Conservation (phyloP, 2,797 vertebrate genomes). For the Malurus splendens region DNA sequence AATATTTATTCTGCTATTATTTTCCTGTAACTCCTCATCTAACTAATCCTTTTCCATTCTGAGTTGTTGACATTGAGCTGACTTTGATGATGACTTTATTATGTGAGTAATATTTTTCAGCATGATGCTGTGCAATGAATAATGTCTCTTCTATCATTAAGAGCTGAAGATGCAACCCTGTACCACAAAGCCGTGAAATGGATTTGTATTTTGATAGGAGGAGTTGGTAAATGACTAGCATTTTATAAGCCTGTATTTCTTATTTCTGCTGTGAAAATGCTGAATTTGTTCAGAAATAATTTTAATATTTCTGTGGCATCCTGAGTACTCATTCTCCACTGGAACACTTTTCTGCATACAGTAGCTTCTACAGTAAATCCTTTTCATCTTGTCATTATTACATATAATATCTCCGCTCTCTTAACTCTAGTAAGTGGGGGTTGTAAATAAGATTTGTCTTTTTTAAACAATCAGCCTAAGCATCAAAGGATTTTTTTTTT, state of each 20-base stretch:
- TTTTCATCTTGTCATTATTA: background rate
- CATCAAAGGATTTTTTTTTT: background rate
- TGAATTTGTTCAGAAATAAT: background rate
- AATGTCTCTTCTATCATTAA: background rate
- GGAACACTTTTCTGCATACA: background rate
- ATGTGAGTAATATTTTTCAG: background rate
- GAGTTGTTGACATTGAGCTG: background rate
- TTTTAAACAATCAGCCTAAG: background rate
- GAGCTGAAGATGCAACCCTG: background rate
- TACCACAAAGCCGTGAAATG: background rate
- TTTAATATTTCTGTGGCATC: background rate
- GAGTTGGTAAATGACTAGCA: background rate
- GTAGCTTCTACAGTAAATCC: background rate
- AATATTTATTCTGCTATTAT: background rate
- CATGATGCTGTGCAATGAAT: background rate
- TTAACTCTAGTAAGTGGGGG: background rate
- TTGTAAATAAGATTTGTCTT: background rate
- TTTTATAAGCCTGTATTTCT: background rate
- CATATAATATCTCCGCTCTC: background rate
- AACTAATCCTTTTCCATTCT: background rate
- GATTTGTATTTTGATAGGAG: background rate
- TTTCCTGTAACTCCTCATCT: background rate
- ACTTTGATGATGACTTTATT: background rate
- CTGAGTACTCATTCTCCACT: background rate
- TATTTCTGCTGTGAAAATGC: background rate